Base-by-base conservation (phyloP, 2,888 invertebrate species). In the Sinopyrophorus schimmeli region DNA sequence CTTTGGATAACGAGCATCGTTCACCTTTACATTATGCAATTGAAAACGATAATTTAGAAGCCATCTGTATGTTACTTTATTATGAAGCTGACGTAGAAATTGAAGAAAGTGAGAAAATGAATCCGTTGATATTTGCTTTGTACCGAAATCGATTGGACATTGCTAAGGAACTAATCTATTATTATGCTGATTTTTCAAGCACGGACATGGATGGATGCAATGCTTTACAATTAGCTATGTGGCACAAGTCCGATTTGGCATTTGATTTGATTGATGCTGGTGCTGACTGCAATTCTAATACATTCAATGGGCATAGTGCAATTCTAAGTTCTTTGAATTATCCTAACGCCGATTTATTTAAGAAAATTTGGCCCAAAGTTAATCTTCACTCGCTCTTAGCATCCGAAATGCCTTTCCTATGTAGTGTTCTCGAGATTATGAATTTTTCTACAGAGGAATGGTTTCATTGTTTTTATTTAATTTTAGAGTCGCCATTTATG, bases 11-110 rank as follows among this genome's bases (percentile, higher is more conserved):
- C 3, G 16, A 32, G 5, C 7, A 4, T 6, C 1, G 14, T 2
- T 28, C 44, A 14, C 44, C 44, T 4, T 32, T 44, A 15, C 37
- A 44, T 37, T 28, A 21, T 15, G 44, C 44, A 11, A 23, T 44
- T 6, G 20, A 37, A 6, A 18, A 28, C n/a, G 12, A 28, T 9
- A 37, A 35, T 16, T 14, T 44, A 1, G 44, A 37, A 37, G 21
- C 9, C n/a, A 11, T 37, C 4, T 37, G 37, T 17, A 37, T 35
- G 28, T 10, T 44, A 9, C 18, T 44, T 5, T 37, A 35, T 20
- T 27, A 44, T 5, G 27, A 15, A n/a, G 21, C 28, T 6, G 44
- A 44, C 7, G 30, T 37, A 11, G 30, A 9, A 3, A 12, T 37
- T 7, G 10, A 11, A 1, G 24, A 27, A 10, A 24, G 26, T 11